Evolutionary conservation across 2,797 vertebrate species (phyloP).

Genomic region (Sylvia borin): DNA sequence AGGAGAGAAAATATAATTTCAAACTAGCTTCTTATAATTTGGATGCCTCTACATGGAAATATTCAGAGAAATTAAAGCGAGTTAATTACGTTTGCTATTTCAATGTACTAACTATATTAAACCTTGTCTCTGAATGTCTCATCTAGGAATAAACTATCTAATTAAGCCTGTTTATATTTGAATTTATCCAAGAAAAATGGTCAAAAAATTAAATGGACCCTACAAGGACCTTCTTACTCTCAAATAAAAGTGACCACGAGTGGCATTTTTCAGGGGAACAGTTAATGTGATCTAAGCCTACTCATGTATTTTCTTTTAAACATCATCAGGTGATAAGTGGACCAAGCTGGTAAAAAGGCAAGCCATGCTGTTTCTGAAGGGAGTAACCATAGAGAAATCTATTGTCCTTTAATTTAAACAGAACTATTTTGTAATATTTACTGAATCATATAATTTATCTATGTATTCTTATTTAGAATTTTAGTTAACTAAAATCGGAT

Average conservation of each 20-base stretch:
- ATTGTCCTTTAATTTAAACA: neutral
- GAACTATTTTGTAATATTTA: neutral
- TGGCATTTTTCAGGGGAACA: neutral
- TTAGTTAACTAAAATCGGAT: neutral
- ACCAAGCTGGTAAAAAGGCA: neutral
- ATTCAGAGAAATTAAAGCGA: neutral
- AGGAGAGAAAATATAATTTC: neutral
- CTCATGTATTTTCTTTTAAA: neutral
- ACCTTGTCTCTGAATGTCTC: neutral
- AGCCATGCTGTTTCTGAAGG: neutral
- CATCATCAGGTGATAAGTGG: neutral
- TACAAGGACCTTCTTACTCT: neutral
- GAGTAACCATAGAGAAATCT: neutral
- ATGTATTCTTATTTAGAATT: neutral
- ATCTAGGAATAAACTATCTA: neutral
- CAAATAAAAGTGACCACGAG: neutral
- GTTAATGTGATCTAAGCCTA: neutral
- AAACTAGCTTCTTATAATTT: neutral
- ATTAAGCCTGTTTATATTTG: neutral
- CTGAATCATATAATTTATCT: neutral
- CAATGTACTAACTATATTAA: neutral
- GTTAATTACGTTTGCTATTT: slow-evolving; percentile 2
- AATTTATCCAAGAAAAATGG: neutral
- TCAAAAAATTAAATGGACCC: neutral
- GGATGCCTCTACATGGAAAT: neutral